Evolutionary conservation across 35 echinoderm and acorn worm species (phyloP).

Genomic region (Patiria miniata): DNA sequence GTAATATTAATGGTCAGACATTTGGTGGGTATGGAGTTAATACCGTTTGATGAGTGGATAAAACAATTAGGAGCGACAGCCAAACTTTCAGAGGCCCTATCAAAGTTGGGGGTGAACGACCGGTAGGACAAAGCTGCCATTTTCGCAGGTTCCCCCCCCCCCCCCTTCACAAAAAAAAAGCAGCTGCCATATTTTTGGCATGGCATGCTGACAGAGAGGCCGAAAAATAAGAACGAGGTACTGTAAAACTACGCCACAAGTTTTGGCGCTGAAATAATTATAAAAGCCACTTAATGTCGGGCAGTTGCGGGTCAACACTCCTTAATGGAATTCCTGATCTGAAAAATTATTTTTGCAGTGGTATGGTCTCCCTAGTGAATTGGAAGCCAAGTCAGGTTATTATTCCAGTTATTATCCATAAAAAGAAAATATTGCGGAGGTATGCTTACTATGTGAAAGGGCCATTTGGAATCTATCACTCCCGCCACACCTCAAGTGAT

Average conservation of each 20-base stretch:
- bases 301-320: not conserved
- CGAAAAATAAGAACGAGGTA: no score
- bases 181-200: no score
- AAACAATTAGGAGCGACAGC: constrained; percentile 7
- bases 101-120: constrained; percentile 14
- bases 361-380: not conserved
- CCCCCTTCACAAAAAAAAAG: no score
- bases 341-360: constrained; percentile 3
- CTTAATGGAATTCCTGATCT: constrained; percentile 23
- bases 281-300: not conserved
- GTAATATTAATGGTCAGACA: not conserved
- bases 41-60: constrained; percentile 19
- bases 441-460: constrained; percentile 12
- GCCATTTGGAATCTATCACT: constrained; percentile 21
- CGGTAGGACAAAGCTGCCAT: not conserved
- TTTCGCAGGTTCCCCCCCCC: no score
- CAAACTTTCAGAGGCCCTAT: not conserved
- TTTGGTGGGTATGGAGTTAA: not conserved
- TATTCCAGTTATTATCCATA: constrained; percentile 6
- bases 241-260: no score
- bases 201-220: no score
- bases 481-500: not conserved
- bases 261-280: no score
- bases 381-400: not conserved
- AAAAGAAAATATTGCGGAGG: constrained; percentile 5